Conservation (phyloP, 2,113 vertebrate genomes). For the Grammomys surdaster region DNA sequence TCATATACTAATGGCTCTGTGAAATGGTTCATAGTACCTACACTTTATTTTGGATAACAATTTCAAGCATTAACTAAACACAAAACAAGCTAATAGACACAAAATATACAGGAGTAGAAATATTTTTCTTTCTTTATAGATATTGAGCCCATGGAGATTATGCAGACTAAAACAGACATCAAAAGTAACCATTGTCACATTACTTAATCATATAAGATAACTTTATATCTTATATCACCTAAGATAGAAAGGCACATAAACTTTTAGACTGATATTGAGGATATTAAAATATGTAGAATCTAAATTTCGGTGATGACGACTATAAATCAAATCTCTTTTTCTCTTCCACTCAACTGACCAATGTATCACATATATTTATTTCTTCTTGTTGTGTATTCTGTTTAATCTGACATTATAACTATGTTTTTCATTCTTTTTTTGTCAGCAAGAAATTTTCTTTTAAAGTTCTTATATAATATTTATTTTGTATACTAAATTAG, state of each 20-base stretch:
- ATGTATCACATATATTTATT: neutral
- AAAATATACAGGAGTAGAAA: neutral
- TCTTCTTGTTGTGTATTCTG: neutral
- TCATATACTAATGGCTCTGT: neutral
- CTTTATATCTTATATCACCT: neutral
- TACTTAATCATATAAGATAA: neutral
- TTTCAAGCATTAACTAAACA: neutral
- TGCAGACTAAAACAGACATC: neutral
- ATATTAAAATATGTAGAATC: neutral
- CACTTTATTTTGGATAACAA: neutral
- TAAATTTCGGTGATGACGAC: neutral
- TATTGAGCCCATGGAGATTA: neutral
- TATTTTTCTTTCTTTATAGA: neutral
- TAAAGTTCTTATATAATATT: neutral
- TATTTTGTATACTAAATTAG: neutral
- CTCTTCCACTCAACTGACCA: neutral
- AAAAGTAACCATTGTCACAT: neutral
- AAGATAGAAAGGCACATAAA: neutral
- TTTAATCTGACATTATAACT: neutral
- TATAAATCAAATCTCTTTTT: neutral
- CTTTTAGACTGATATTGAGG: neutral
- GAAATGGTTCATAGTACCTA: neutral
- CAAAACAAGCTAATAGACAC: neutral
- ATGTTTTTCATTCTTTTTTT: neutral
- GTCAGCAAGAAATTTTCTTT: neutral